These are phyloP conservation scores for Asbolus verrucosus DNA, from an alignment of 1,140 invertebrate species.

Conservation along the genomic window DNA sequence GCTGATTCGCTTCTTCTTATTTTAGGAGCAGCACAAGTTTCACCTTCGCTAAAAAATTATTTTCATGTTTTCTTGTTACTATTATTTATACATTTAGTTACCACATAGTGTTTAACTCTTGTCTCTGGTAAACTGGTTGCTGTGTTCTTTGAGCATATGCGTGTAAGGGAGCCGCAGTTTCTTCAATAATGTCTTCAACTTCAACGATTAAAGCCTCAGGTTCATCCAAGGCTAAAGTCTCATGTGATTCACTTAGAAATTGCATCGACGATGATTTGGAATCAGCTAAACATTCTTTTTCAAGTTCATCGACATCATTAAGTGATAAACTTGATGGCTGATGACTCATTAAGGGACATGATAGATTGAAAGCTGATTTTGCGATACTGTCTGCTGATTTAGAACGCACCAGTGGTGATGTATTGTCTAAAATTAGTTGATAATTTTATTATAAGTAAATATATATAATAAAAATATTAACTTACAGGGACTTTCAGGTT, in stretches of 20 bases:
- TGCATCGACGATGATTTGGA: conserved; percentile 62
- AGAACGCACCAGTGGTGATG: conserved; percentile 69
- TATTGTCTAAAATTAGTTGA: too few species aligned
- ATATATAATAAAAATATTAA: too few species aligned
- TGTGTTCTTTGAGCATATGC: conserved; percentile 73
- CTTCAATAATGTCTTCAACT: conserved; percentile 76
- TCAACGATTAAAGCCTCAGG: conserved; percentile 76
- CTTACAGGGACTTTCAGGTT: too few species aligned
- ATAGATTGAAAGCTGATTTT: conserved; percentile 58
- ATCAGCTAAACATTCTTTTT: conserved; percentile 62
- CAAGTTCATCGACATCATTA: conserved; percentile 76
- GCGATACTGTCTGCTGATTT: conserved; percentile 78
- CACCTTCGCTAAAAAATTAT: conserved; percentile 59
- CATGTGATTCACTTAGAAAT: conserved; percentile 41
- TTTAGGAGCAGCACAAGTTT: conserved; percentile 58
- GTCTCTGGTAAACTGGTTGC: conserved; percentile 73
- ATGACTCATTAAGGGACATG: conserved; percentile 65
- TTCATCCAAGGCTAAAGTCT: conserved; percentile 65
- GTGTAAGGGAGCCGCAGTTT: conserved; percentile 74
- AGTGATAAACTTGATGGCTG: conserved; percentile 80
- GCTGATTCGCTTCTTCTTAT: conserved; percentile 61
- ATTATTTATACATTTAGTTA: too few species aligned
- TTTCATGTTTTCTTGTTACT: too few species aligned
- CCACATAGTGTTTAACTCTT: conserved; percentile 64
- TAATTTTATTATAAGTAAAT: too few species aligned